A percentile compares a stretch with the other conserved stretches of the same genome.
phyloP scores from a whole-genome alignment of 2,888 invertebrate genomes.

The Eudasyphora cyanicolor region DNA sequence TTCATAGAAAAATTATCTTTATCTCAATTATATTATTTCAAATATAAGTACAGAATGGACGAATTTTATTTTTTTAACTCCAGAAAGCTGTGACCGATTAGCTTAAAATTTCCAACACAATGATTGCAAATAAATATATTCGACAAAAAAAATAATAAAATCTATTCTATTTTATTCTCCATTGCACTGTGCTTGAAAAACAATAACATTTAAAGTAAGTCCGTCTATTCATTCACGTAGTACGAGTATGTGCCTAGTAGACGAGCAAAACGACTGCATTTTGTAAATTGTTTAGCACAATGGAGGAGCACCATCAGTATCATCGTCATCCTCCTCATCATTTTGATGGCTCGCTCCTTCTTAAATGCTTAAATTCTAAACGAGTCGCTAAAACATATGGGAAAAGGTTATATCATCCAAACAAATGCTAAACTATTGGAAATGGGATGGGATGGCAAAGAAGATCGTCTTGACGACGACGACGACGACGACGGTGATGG shows the following conservation, averaged over 20 bases:
- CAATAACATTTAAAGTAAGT: constrained; percentile 1
- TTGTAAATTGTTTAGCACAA: not conserved
- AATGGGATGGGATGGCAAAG: not conserved
- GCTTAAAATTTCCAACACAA: no score
- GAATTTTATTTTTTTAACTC: no score
- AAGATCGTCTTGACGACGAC: not conserved
- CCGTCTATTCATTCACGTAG: not conserved
- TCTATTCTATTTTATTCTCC: not conserved
- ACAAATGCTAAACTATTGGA: constrained; percentile 48
- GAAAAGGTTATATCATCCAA: constrained; percentile 58
- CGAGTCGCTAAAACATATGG: constrained; percentile 28
- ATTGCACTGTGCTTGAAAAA: not conserved
- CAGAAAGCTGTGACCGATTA: no score
- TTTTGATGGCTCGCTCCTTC: constrained; percentile 27
- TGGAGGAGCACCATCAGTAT: constrained; percentile 13
- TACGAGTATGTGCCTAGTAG: no score
- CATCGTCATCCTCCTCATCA: no score
- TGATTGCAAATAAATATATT: not conserved
- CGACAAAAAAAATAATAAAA: no score
- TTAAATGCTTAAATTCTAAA: constrained; percentile 38
- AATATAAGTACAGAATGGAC: no score
- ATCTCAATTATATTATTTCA: no score
- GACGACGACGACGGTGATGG: no score
- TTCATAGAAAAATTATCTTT: no score
- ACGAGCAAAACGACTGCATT: not conserved